Base-by-base conservation (phyloP, 53 echinoderm and acorn worm genomes). In the Arbacia lixula region DNA sequence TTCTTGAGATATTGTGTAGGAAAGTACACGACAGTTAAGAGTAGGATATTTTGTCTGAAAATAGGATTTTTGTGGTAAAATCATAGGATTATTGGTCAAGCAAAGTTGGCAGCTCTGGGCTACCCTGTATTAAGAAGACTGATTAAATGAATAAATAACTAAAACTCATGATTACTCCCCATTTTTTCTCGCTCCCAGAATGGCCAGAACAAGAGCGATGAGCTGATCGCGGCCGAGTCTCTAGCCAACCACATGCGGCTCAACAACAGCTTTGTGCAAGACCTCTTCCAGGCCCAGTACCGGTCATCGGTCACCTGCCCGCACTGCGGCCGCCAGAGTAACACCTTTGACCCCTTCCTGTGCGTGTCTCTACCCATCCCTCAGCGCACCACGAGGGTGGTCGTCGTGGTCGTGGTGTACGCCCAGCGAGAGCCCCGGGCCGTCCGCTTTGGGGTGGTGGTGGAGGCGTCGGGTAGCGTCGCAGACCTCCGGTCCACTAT, bases 331-430 rank as follows among this genome's bases (percentile, higher is more conserved):
- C 86, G 84, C 35, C 99, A 99, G 88, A 94, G 99, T 76, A 94
- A 95, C 64, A 99, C 99, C 76, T 99, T 99, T 92, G 99, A 99
- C 71, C 99, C 99, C 50, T 99, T 94, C 87, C 68, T 99, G 42
- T 99, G 99, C 41, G 88, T 99, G 24, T 99, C 99, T 0, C 51
- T 99, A 57, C 99, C 99, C 36, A 90, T 99, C 34, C 99, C 99
- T 5, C 99, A 99, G 60, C 86, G 94, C 22, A 95, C 90, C 6
- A 94, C 94, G 12, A 82, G 99, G 24, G 94, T 95, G 46, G 25
- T 99, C 57, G 91, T 90, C 1, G 83, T 99, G 19, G 94, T 92
- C 11, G 92, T 94, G 2, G 92, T 95, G 61, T 99, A 95, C 81
- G 90, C 90, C 36, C 90, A 92, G 19, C 75, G 90, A 6, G 94